Percentiles rank a stretch among this genome's conserved stretches.
Evolutionary conservation across 2,888 invertebrate species (phyloP).

Genomic region (Hypselothyrea guttata): DNA sequence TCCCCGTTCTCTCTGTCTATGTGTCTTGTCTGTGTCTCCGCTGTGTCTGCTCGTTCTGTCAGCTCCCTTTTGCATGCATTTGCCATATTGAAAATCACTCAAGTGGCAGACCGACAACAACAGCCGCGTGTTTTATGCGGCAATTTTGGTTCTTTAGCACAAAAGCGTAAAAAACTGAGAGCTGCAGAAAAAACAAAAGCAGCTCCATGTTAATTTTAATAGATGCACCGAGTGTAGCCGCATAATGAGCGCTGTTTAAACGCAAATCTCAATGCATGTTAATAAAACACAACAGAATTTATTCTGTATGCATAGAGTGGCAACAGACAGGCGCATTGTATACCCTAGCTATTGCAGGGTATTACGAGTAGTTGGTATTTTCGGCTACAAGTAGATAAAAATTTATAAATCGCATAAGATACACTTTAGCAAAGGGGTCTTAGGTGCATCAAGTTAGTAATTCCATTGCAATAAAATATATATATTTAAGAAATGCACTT

Average conservation of each 20-base stretch:
- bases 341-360: too few relatives aligned
- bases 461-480: too few relatives aligned
- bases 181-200: slow-evolving; percentile 22
- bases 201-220: slow-evolving; percentile 65
- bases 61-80: slow-evolving; percentile 62
- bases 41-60: slow-evolving; percentile 39
- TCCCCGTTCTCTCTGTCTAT: slow-evolving; percentile 2
- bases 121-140: slow-evolving; percentile 36
- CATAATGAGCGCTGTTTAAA: slow-evolving; percentile 65
- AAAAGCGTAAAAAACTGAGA: neutral
- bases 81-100: slow-evolving; percentile 74
- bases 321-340: neutral
- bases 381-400: neutral
- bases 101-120: slow-evolving; percentile 66
- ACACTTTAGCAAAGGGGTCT: too few relatives aligned
- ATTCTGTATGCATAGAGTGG: slow-evolving; percentile 31
- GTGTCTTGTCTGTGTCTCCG: slow-evolving; percentile 3
- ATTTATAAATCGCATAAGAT: too few relatives aligned
- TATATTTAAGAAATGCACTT: too few relatives aligned
- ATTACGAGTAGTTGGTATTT: too few relatives aligned
- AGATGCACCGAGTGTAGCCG: slow-evolving; percentile 37
- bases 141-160: slow-evolving; percentile 60
- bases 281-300: slow-evolving; percentile 54
- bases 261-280: slow-evolving; percentile 56
- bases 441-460: too few relatives aligned